Evolutionary conservation across 2,888 invertebrate species (phyloP), one percentile per base, ranked within the genome.

Genomic region (Mycalesis mineus): DNA sequence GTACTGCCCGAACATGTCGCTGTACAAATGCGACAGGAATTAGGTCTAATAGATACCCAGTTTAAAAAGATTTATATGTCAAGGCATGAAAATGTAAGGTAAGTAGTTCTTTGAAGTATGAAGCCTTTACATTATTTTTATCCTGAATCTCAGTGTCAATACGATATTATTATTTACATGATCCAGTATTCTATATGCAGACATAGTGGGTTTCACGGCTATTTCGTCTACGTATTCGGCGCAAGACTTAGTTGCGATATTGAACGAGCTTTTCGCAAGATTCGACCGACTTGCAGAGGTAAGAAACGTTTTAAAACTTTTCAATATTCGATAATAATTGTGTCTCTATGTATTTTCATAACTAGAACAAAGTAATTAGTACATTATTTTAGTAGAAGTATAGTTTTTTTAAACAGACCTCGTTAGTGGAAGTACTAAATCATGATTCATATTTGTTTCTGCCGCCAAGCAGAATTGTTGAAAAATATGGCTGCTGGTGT

Each of bases 21-120:
- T 14, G 96, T 98, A 53, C 97, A 97, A 85, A 98, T 98, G 97
- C 92, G 98, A 37, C 95, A 97, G 77, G 98, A 98, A 78, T 91
- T 98, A 65, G 98, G 97, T 28, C 94, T 95, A 28, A 94, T 95
- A 60, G 96, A 97, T 75, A 97, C 97, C 2, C 98, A 98, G 80
- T 98, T 98, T 84, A 97, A 98, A 88, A 98, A 98, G 88, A 98
- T 98, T 76, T 98, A 98, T 84, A 98, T 98, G 97, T 97, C 96
- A 68, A 91, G 98, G 15, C 97, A 98, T 81, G 98, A 98, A 84
- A 97, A 98, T 82, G 98, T 98, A 74, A 97, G 97, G 95, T 96
- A 88, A 88, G 90, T 69, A 54, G 40, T 48, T 44, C 17, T 15
- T 54, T 15, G 22, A 37, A 17, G 9, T 1, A 8, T 39, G 1